phyloP scores from a whole-genome alignment of 2,113 vertebrate species.

The Egretta garzetta region DNA sequence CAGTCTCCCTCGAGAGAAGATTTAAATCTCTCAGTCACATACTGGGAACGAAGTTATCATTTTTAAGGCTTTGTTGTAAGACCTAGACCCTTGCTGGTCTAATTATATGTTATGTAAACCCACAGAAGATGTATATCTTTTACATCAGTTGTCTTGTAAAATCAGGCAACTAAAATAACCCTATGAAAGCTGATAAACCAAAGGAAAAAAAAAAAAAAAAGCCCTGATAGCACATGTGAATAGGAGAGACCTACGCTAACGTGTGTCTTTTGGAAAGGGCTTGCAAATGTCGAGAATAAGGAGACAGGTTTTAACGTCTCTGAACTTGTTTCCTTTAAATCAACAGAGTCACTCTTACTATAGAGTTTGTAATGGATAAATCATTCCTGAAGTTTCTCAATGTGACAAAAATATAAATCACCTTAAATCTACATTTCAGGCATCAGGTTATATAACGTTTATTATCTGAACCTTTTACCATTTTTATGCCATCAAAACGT shows the following conservation, averaged over 20 bases:
- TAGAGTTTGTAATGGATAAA: neutral
- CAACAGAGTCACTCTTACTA: neutral
- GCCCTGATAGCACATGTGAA: neutral
- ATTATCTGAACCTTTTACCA: neutral
- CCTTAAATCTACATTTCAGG: neutral
- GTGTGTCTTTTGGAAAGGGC: neutral
- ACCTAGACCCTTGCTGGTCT: constrained; percentile 27
- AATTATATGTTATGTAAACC: neutral
- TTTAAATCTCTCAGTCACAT: constrained; percentile 41
- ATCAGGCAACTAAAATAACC: neutral
- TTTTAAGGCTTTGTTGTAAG: constrained; percentile 34
- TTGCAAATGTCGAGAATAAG: neutral
- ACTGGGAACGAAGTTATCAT: constrained; percentile 1
- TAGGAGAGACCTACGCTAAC: neutral
- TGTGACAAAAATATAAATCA: neutral
- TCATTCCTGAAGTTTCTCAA: neutral
- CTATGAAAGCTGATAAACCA: neutral
- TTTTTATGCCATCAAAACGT: neutral
- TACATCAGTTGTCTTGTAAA: neutral
- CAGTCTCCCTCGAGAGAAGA: neutral
- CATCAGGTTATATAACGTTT: neutral
- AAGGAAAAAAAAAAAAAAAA: neutral
- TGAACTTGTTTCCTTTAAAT: neutral
- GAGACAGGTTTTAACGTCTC: neutral
- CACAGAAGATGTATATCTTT: neutral